phyloP scores from a whole-genome alignment of 2,797 vertebrate genomes.

The Poliocrania exsul region DNA sequence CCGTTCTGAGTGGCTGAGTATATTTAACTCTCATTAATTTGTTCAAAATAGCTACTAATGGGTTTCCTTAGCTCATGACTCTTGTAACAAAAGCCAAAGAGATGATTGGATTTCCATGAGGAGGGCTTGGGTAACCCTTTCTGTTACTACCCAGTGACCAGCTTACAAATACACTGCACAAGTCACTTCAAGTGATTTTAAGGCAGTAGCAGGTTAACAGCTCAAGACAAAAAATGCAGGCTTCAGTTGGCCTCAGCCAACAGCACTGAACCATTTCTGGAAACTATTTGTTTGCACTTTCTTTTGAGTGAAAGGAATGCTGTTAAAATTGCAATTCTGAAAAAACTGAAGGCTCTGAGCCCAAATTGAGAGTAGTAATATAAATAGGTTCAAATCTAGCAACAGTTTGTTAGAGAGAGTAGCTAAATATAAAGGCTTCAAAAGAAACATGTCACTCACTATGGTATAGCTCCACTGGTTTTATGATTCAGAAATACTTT shows the following conservation, averaged over 20 bases:
- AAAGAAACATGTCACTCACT: neutral
- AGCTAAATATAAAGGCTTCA: conserved; percentile 14
- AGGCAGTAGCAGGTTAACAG: conserved; percentile 23
- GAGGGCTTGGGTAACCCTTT: conserved; percentile 4
- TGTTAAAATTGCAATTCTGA: conserved; percentile 15
- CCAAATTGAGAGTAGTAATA: neutral
- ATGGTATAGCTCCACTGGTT: neutral
- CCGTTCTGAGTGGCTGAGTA: conserved; percentile 30
- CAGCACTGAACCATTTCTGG: neutral
- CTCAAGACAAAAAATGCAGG: neutral
- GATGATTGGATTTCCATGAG: neutral
- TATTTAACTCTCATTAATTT: conserved; percentile 58
- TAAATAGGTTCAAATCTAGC: conserved; percentile 12
- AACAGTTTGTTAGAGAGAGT: neutral
- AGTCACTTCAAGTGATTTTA: neutral
- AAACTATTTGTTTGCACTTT: conserved; percentile 34
- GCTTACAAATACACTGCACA: neutral
- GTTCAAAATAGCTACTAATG: conserved; percentile 43
- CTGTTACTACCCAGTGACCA: neutral
- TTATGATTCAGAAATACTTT: conserved; percentile 26
- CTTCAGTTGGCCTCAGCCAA: neutral
- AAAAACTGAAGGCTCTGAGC: neutral
- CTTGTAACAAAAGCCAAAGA: neutral
- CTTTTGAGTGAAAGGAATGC: conserved; percentile 17
- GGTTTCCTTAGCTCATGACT: conserved; percentile 34